Evolutionary conservation across 2,888 invertebrate genomes (phyloP), one percentile per base, ranked within the genome.

Genomic region (Zele albiditarsus): DNA sequence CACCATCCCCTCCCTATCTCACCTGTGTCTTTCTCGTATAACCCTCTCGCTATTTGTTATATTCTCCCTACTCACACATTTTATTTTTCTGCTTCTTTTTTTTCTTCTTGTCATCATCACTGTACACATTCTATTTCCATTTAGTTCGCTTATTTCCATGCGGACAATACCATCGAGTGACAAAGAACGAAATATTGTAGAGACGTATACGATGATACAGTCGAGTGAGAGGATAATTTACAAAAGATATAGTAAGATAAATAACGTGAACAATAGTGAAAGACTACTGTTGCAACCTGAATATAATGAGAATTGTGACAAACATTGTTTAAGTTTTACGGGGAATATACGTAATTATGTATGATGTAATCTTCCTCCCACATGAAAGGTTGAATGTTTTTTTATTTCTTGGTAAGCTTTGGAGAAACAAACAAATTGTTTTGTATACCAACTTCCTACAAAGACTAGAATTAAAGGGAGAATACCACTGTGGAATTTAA

Each of bases 241-340:
- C 57, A 23, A 69, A 31, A 57, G 57, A 57, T 31, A 33, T 57
- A 25, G 33, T 14, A 46, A n/a, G 16, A n/a, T 23, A 63, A 46
- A 42, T 16, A 31, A 63, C 20, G 27, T 23, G 46, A 42, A 46
- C 31, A 53, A 68, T 53, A 27, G 53, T 57, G 33, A 28, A 63
- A 33, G 38, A 20, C 20, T 27, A 53, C 20, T 8, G 68, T 20
- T 68, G 68, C 28, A 23, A 57, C 31, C 14, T 31, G 31, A 33
- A 31, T 25, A 69, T 72, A 72, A 72, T 25, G 65, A 72, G 66
- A 57, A 66, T 72, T 57, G 31, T 72, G n/a, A n/a, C 16, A 14
- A 2, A 12, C 16, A 46, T 46, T 46, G n/a, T n/a, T 16, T n/a
- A 53, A 4, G 20, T 4, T 53, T 53, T 10, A 3, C 2, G 53